Evolutionary conservation across 2,113 vertebrate genomes (phyloP), one percentile per base, ranked within the genome.

Genomic region (Hippoglossus stenolepis): DNA sequence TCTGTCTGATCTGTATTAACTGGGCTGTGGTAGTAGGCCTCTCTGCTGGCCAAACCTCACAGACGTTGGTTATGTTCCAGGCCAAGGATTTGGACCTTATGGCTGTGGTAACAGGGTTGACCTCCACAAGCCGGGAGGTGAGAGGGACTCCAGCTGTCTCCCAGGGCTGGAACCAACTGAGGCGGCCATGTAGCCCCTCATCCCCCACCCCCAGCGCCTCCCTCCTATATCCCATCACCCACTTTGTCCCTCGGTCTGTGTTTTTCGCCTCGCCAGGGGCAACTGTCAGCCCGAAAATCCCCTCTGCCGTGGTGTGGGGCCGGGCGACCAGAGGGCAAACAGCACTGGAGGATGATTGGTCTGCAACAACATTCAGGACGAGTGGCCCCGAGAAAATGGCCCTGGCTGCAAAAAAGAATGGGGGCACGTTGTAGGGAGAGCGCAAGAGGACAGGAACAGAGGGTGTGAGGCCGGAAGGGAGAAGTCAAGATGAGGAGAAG

Each of bases 121-220:
- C 86, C 87, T 76, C 81, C 79, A 80, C 73, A 71, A 84, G 73
- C 73, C 84, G 72, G 65, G 79, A 91, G 89, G 86, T 90, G 89
- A 90, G 90, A 90, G 87, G 84, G 67, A 77, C 74, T 85, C 86
- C 92, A 93, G 92, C 91, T 94, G 93, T 92, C 92, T 89, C 87
- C 75, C 69, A 83, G 76, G 89, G 74, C 87, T 88, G 71, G 54
- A 85, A 82, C 85, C 71, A 85, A 84, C 80, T 73, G 70, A 73
- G 73, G 67, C 72, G 7, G 47, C 79, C 61, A 35, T 72, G 65
- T 59, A 77, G 65, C 24, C 63, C 56, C 58, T 24, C 15, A 24
- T 51, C 57, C 64, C 28, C 21, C 73, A 51, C 47, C 47, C 47
- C 47, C 47, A 51, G 4, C 5, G 15, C 47, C 17, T 51, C 47